These are phyloP conservation scores for Gasterosteus nipponicus DNA, from an alignment of 2,113 vertebrate genomes.

Conservation along the genomic window DNA sequence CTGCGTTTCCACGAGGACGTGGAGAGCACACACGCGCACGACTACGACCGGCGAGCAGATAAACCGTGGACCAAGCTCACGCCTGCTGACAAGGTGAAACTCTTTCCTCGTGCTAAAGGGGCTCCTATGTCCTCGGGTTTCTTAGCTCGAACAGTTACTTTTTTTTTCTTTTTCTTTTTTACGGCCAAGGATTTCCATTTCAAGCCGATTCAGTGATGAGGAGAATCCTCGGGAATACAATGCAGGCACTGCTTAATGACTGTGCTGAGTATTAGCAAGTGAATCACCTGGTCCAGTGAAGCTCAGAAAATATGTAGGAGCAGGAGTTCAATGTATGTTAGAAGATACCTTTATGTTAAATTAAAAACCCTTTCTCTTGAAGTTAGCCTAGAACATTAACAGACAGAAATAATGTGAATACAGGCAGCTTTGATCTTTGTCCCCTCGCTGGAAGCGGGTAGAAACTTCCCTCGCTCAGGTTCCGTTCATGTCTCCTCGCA, in stretches of 20 bases:
- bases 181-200: slow-evolving; percentile 58
- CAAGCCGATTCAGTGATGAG: slow-evolving; percentile 35
- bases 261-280: not conserved
- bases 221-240: slow-evolving; percentile 41
- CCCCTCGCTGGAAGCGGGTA: not conserved
- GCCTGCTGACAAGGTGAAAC: slow-evolving; percentile 92
- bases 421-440: not conserved
- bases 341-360: not conserved
- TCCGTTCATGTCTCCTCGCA: slow-evolving; percentile 63
- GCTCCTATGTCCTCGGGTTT: not conserved
- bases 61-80: slow-evolving; percentile 98
- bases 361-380: not conserved
- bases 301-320: slow-evolving; percentile 8
- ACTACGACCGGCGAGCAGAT: slow-evolving; percentile 95
- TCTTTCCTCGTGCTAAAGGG: not conserved
- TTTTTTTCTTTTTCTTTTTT: not conserved
- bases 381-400: not conserved
- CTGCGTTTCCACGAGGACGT: slow-evolving; percentile 97
- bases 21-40: slow-evolving; percentile 92
- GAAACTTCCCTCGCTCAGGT: not conserved
- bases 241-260: slow-evolving; percentile 4
- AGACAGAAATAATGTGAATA: not conserved
- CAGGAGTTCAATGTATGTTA: not conserved
- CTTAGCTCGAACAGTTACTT: not conserved
- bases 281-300: slow-evolving; percentile 32